Base-by-base conservation (phyloP, 2,888 invertebrate genomes). In the Heliothis peltigera region DNA sequence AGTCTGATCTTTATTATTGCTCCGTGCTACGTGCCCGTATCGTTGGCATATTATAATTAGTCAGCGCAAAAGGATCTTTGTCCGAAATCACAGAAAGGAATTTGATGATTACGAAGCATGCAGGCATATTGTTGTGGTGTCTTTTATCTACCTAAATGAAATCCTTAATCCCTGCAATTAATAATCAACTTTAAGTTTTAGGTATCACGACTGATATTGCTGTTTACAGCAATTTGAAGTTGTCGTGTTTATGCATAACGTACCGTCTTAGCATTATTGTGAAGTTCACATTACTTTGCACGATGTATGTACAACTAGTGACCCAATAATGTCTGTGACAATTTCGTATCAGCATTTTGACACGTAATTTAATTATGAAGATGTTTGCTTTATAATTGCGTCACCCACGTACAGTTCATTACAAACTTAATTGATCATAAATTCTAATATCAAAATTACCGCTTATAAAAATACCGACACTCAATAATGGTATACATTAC, bases 311-410 rank as follows among this genome's bases (percentile, higher is more conserved):
- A 75, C 75, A 65, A 82, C 81, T 84, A 81, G 78, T 89, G 92
- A 91, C 91, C 93, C 78, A 92, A 87, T 91, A 90, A 88, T 79
- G 79, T 81, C 79, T 79, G 80, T 78, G 82, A 83, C 83, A 85
- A 61, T 81, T 81, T 81, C 85, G 69, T 87, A 91, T 91, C 89
- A 89, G 87, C 88, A 83, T 87, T 89, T 85, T 83, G 83, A 91
- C 85, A 88, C 73, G 81, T 86, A 83, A 84, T 85, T 72, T 85
- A 84, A 90, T 85, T 87, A 87, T 81, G 82, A 80, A 81, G 83
- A 84, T 79, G 75, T 82, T 76, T 82, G 74, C 66, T 87, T 83
- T 85, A 86, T 87, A 65, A 84, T 84, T 86, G 79, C 81, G 77
- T 83, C 79, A 82, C 75, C 69, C 71, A 66, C 55, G 60, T 56